A percentile compares a stretch with the other conserved stretches of the same genome.
Conservation (phyloP, 2,888 invertebrate genomes). For the Agelastica alni region DNA sequence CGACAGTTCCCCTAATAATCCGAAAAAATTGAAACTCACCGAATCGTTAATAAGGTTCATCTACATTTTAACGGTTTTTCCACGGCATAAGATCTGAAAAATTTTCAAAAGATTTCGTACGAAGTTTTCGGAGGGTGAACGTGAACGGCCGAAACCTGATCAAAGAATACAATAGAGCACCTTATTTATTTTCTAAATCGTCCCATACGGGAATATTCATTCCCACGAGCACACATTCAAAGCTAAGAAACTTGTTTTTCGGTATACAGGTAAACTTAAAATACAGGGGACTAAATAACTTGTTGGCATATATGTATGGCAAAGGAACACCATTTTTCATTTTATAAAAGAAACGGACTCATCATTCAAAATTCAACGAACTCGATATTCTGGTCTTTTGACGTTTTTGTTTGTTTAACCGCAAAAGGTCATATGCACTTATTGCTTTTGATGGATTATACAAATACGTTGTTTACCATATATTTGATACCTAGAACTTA, state of each 20-base stretch:
- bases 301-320: conserved; percentile 23
- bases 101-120: conserved; percentile 36
- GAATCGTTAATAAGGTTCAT: conserved; percentile 36
- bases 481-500: too few species aligned
- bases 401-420: conserved; percentile 15
- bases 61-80: conserved; percentile 40
- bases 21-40: conserved; percentile 37
- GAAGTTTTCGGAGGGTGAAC: conserved; percentile 35
- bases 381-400: conserved; percentile 25
- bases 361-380: conserved; percentile 30
- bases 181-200: conserved; percentile 45
- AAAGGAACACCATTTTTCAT: conserved; percentile 37
- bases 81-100: conserved; percentile 30
- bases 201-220: conserved; percentile 44
- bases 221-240: conserved; percentile 41
- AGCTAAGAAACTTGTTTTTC: conserved; percentile 45
- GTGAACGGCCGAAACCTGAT: conserved; percentile 37
- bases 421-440: conserved; percentile 15
- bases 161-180: conserved; percentile 37
- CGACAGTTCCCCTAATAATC: conserved; percentile 21
- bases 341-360: conserved; percentile 29
- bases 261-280: conserved; percentile 46
- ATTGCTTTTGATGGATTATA: conserved; percentile 15
- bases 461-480: too few species aligned
- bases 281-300: conserved; percentile 34